These are phyloP conservation scores for Anolis carolinensis DNA, from an alignment of 2,113 vertebrate genomes.

Conservation along the genomic window DNA sequence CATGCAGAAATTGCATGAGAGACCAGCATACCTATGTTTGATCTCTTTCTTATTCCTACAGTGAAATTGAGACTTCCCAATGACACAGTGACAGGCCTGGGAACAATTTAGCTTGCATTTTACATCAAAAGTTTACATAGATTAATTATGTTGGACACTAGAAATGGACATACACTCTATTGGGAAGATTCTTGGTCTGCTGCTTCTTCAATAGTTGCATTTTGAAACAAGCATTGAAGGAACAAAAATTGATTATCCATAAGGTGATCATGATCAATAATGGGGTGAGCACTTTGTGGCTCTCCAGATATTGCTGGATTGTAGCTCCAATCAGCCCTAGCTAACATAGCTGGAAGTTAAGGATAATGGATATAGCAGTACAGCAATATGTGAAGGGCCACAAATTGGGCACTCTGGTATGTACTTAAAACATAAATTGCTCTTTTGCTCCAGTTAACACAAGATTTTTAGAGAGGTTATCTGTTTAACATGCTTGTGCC, in stretches of 20 bases:
- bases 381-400: too few relatives aligned
- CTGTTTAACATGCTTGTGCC: neutral
- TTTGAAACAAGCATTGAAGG: neutral
- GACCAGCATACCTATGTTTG: neutral
- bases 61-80: neutral
- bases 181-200: neutral
- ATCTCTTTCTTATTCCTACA: neutral
- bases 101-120: neutral
- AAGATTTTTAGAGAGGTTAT: neutral
- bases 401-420: too few relatives aligned
- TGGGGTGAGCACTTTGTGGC: too few relatives aligned
- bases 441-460: neutral
- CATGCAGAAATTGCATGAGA: neutral
- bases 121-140: neutral
- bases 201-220: neutral
- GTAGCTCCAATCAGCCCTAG: too few relatives aligned
- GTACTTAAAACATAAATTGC: neutral
- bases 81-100: constrained; percentile 14
- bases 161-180: neutral
- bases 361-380: too few relatives aligned
- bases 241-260: neutral
- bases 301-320: too few relatives aligned
- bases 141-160: neutral
- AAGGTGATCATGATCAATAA: too few relatives aligned
- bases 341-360: too few relatives aligned